Evolutionary conservation across 2,113 vertebrate genomes (phyloP).

Genomic region (Ciconia maguari): DNA sequence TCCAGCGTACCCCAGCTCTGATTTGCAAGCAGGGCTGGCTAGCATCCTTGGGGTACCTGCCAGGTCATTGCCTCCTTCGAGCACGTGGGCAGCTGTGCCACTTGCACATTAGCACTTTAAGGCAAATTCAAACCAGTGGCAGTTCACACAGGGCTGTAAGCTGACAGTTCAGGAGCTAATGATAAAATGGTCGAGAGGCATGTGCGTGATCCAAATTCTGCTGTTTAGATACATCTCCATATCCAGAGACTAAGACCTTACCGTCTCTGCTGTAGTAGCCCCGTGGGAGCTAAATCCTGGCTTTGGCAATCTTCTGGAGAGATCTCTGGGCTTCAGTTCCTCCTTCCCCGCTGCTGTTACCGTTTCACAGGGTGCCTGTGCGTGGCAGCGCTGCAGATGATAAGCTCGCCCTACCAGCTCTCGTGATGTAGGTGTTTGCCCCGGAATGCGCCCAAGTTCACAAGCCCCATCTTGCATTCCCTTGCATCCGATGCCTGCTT

Average conservation of each 20-base stretch:
- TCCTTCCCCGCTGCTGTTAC: background rate
- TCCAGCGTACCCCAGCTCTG: rapidly evolving
- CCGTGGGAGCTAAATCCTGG: background rate
- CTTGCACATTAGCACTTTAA: background rate
- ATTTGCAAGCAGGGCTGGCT: background rate
- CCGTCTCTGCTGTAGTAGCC: background rate
- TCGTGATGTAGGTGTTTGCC: background rate
- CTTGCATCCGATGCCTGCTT: rapidly evolving
- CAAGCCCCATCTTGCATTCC: background rate
- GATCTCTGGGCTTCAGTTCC: background rate
- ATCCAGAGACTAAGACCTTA: background rate
- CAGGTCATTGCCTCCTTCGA: background rate
- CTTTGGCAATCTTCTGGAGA: background rate
- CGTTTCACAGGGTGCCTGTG: rapidly evolving
- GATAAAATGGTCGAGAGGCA: background rate
- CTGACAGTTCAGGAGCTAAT: background rate
- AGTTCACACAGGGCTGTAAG: background rate
- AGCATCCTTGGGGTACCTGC: no score
- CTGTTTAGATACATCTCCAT: background rate
- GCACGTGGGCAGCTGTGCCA: rapidly evolving
- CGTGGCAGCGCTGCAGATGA: background rate
- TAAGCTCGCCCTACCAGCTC: background rate
- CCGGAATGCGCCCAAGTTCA: background rate
- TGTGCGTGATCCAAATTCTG: rapidly evolving
- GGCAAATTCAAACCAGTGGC: background rate